These are phyloP conservation scores for Spongilla lacustris DNA, from an alignment of 37 sponge, comb jelly and placozoan genomes.

Conservation along the genomic window DNA sequence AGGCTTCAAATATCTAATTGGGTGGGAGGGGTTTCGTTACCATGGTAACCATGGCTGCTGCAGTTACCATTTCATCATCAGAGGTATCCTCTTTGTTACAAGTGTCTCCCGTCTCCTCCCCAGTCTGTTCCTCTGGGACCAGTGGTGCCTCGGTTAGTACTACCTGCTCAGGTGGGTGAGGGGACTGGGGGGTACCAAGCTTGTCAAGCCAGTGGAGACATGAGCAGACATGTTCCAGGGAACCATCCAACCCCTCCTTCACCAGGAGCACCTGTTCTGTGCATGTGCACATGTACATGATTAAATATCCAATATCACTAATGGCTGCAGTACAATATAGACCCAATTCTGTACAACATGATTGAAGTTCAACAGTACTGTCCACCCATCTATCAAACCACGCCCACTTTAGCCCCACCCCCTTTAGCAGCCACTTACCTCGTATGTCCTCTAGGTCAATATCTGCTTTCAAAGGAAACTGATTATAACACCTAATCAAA, in stretches of 20 bases:
- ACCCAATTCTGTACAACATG: too few relatives aligned
- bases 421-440: background rate
- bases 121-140: background rate
- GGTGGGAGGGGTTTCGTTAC: background rate
- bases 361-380: too few relatives aligned
- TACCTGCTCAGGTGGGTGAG: background rate
- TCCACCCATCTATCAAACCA: background rate
- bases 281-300: background rate
- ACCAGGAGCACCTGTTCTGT: conserved; percentile 1
- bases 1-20: conserved; percentile 14
- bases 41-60: background rate
- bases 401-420: too few relatives aligned
- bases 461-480: background rate
- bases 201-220: background rate
- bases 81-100: conserved; percentile 8
- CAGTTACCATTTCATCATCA: conserved; percentile 27
- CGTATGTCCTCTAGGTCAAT: background rate
- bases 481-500: background rate
- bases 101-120: background rate
- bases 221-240: background rate
- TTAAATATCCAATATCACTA: too few relatives aligned
- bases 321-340: too few relatives aligned
- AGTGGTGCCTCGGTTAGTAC: background rate
- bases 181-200: background rate
- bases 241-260: background rate